Evolutionary conservation across 2,113 vertebrate species (phyloP), one percentile per base, ranked within the genome.

Genomic region (Pionites leucogaster): DNA sequence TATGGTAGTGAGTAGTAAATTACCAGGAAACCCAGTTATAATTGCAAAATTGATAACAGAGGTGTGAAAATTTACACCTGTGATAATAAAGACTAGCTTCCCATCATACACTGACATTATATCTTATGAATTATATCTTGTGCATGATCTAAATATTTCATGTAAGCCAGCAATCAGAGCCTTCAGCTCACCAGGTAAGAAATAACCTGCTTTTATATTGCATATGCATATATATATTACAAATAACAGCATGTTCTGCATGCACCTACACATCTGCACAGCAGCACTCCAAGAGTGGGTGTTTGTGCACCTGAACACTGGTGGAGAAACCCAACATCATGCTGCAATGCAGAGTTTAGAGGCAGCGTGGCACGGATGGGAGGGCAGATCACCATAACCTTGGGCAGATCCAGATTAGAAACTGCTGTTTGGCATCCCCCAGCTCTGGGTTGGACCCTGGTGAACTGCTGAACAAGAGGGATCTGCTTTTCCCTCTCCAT

Each of bases 11-110:
- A 96, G 88, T 31, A 94, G 95, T 96, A 97, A 97, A 96, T 96
- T 97, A 87, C 93, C 6, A 0, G 49, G 87, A 93, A 97, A 92
- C 71, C 60, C 82, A 20, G 93, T 88, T 94, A 82, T 95, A 97
- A 95, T 96, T 96, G 95, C 94, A 94, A 97, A 97, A 97, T 95
- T 95, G 96, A 96, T 96, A 97, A 96, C 76, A 94, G 91, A 94
- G 86, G 88, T 96, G 97, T 95, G 93, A 97, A 95, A 97, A 93
- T 96, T 92, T 97, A 97, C 94, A 95, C 95, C 93, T 94, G 95
- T 65, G 97, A 86, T 97, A 95, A 95, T 97, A 95, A 96, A 96
- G 92, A n/a, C 64, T 91, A 86, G 84, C 86, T 96, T 94, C 80
- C 62, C 68, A 39, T 90, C 41, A 4, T 81, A 68, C 79, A 86